A percentile compares a stretch with the other conserved stretches of the same genome.
phyloP scores from a whole-genome alignment of 1,140 invertebrate genomes.

The Hermatobates lingyangjiaoensis region DNA sequence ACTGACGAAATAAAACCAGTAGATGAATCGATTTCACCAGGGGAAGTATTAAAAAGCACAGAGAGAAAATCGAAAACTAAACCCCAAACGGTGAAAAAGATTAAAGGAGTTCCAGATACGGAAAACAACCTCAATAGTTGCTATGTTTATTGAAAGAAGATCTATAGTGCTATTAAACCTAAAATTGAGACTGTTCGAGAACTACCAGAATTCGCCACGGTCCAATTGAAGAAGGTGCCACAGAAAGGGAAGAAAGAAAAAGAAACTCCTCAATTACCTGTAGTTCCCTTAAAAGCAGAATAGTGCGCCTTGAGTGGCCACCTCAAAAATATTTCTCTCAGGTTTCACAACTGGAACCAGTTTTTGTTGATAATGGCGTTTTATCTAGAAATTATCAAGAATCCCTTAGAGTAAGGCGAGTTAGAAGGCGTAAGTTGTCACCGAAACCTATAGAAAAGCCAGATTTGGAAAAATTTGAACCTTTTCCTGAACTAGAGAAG shows the following conservation, averaged over 20 bases:
- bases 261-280: constrained; percentile 31
- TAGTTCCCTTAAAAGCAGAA: constrained; percentile 41
- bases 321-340: constrained; percentile 22
- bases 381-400: constrained; percentile 30
- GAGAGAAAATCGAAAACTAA: constrained; percentile 8
- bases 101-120: not conserved
- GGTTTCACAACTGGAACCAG: constrained; percentile 18
- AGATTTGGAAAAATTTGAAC: not conserved
- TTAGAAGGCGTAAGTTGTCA: constrained; percentile 5
- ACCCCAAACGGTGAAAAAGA: constrained; percentile 17
- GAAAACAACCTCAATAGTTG: constrained; percentile 5
- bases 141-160: constrained; percentile 11
- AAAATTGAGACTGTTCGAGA: constrained; percentile 22
- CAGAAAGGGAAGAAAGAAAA: constrained; percentile 27
- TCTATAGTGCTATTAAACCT: constrained; percentile 11
- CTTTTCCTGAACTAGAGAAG: too few species aligned
- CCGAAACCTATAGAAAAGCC: not conserved
- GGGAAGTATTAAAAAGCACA: too few species aligned
- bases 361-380: constrained; percentile 34
- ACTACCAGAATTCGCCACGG: constrained; percentile 34
- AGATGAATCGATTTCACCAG: not conserved
- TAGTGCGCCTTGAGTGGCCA: constrained; percentile 28
- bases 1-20: too few species aligned
- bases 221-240: constrained; percentile 41
- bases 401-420: constrained; percentile 16